Evolutionary conservation across 2,113 vertebrate genomes (phyloP), one percentile per base, ranked within the genome.

Genomic region (Heterocephalus glaber): DNA sequence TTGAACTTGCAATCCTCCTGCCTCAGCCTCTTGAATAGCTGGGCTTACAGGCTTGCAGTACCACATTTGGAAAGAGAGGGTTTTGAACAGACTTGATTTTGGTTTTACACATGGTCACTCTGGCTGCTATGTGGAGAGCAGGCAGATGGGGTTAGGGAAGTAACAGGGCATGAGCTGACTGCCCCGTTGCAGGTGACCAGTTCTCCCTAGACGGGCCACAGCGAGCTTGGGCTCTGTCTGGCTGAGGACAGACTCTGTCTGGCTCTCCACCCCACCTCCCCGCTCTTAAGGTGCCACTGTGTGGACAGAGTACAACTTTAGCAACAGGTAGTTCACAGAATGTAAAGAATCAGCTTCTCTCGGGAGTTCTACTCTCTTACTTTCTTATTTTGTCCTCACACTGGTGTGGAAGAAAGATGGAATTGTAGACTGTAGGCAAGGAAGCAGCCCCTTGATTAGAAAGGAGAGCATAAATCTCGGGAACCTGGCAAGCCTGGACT

Each of bases 401-500:
- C 70, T 77, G 58, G 35, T 56, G 14, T 86, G 58, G 77, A 94
- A 89, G 47, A 63, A 92, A 87, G n/a, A 86, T 92, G 16, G 56
- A 82, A 56, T 89, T 86, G 44, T 10, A 92, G 70, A 93, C 54
- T 58, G 72, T 0, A 70, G 49, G 70, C 76, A 60, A 60, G 52
- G 89, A 92, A 83, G 70, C 81, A 54, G 10, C 94, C 20, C 86
- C 44, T 89, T 56, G 38, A 89, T 77, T 41, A 87, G 80, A 94
- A 77, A 56, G 79, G 81, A 88, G 58, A 96, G 28, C 20, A 7
- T 70, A 70, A 87, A 90, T 96, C 58, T 95, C 87, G 89, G 95
- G 95, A 87, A 95, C 80, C 44, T 92, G 94, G 92, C 95, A 96
- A 94, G 95, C 86, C 68, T 65, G 61, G 86, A 94, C 86, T 77